Evolutionary conservation across 2,113 vertebrate genomes (phyloP).

Genomic region (Perccottus glenii): DNA sequence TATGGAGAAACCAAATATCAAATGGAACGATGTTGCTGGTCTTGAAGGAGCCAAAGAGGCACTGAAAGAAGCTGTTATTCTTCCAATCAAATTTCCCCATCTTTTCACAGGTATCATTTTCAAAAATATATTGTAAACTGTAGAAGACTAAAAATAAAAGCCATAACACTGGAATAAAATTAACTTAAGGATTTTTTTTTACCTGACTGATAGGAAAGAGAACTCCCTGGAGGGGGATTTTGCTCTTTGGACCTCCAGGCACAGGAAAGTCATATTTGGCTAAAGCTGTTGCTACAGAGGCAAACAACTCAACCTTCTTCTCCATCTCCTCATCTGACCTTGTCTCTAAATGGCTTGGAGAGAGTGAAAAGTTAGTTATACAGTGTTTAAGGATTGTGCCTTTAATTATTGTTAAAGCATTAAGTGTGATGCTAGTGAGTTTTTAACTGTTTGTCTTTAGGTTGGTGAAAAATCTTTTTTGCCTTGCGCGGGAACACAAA

Average conservation of each 20-base stretch:
- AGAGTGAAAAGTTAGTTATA: conserved; percentile 94
- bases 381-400: background rate
- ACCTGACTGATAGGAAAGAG: conserved; percentile 87
- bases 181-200: background rate
- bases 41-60: conserved; percentile 97
- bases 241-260: conserved; percentile 97
- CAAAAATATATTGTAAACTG: too few relatives aligned
- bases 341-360: conserved; percentile 98
- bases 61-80: conserved; percentile 96
- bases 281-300: conserved; percentile 97
- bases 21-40: conserved; percentile 96
- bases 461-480: conserved; percentile 95
- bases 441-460: conserved; percentile 66
- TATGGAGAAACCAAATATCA: conserved; percentile 95
- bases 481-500: conserved; percentile 92
- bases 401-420: background rate
- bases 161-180: background rate
- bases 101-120: conserved; percentile 90
- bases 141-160: too few relatives aligned
- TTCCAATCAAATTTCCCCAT: conserved; percentile 98
- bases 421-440: background rate
- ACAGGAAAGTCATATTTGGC: conserved; percentile 98
- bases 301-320: conserved; percentile 98
- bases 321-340: conserved; percentile 96
- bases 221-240: conserved; percentile 96